phyloP scores from a whole-genome alignment of 2,797 vertebrate genomes.

The Typhlichthys eigenmanni region DNA sequence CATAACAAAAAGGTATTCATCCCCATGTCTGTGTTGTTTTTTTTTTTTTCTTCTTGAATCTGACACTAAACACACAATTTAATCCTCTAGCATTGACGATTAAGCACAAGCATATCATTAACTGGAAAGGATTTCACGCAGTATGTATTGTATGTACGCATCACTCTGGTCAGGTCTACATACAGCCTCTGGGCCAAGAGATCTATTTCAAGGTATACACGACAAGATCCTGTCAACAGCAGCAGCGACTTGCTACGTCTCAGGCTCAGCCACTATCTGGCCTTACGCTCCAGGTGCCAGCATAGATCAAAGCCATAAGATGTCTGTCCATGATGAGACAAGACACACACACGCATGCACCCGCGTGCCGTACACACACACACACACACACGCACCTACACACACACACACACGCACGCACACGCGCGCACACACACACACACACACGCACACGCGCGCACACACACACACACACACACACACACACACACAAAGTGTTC shows the following conservation, averaged over 20 bases:
- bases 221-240: constrained; percentile 45
- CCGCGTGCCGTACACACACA: too few species aligned
- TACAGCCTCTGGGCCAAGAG: constrained; percentile 29
- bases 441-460: too few species aligned
- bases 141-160: constrained; percentile 17
- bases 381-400: too few species aligned
- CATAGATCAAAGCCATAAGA: constrained; percentile 28
- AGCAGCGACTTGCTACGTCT: constrained; percentile 32
- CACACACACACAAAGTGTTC: too few species aligned
- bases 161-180: constrained; percentile 20
- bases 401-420: too few species aligned
- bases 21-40: neutral
- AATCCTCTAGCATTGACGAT: neutral
- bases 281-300: constrained; percentile 25
- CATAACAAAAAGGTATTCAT: neutral
- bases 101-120: constrained; percentile 31
- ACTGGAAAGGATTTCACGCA: constrained; percentile 22
- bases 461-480: too few species aligned
- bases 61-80: constrained; percentile 1
- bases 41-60: neutral
- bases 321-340: constrained; percentile 6
- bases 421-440: too few species aligned
- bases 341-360: too few species aligned
- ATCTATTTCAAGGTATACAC: constrained; percentile 56
- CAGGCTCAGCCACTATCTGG: neutral